phyloP scores from a whole-genome alignment of 1,140 invertebrate genomes.

The Cydia amplana region DNA sequence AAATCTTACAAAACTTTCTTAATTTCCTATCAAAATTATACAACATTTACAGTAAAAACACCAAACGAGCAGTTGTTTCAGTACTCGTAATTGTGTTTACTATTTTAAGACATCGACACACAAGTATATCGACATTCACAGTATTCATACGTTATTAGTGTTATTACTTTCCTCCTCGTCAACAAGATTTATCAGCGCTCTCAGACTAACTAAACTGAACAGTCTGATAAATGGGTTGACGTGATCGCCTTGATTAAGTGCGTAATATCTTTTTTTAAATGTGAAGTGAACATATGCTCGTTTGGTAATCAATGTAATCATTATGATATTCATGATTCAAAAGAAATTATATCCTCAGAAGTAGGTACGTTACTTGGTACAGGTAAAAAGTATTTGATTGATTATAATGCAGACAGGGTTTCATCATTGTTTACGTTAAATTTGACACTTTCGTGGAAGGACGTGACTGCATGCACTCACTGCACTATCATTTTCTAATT shows the following conservation, averaged over 20 bases:
- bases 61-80: no score
- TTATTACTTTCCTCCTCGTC: not conserved
- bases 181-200: slow-evolving; percentile 12
- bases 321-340: not conserved
- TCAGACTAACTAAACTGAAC: not conserved
- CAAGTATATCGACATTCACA: not conserved
- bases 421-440: not conserved
- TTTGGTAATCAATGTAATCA: not conserved
- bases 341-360: not conserved
- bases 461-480: not conserved
- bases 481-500: slow-evolving; percentile 2
- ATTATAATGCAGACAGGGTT: not conserved
- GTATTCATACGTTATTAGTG: no score
- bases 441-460: slow-evolving; percentile 16
- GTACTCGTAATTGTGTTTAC: no score
- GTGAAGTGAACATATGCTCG: not conserved
- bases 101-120: not conserved
- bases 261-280: slow-evolving; percentile 8
- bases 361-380: not conserved
- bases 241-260: not conserved
- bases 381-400: not conserved
- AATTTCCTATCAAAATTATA: not conserved
- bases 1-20: no score
- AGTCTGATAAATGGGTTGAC: not conserved
- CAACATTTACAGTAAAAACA: not conserved